Conservation (phyloP, 2,113 vertebrate species). For the Macaca mulatta region DNA sequence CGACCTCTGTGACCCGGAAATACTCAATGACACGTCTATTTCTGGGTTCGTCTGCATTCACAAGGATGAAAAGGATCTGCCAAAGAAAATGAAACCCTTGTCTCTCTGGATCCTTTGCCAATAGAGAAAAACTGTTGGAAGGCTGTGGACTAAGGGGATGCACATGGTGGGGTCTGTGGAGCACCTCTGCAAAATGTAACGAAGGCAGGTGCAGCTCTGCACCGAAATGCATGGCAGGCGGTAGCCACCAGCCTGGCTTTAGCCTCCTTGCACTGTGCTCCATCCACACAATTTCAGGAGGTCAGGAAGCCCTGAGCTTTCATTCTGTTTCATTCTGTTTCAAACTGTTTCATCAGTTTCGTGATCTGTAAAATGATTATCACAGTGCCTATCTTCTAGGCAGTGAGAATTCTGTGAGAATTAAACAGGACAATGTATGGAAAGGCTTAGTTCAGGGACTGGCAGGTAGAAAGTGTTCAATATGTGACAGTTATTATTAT, state of each 20-base stretch:
- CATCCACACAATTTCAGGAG: not conserved
- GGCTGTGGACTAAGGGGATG: not conserved
- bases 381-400: not conserved
- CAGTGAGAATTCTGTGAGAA: not conserved
- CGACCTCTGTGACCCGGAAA: conserved; percentile 87
- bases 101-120: not conserved
- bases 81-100: not conserved
- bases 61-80: conserved; percentile 91
- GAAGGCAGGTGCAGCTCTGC: not conserved
- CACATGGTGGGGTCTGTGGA: not conserved
- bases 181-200: no score
- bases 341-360: not conserved
- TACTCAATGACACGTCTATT: conserved; percentile 91
- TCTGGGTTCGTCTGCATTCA: conserved; percentile 87
- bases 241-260: not conserved
- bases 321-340: not conserved
- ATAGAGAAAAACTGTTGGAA: not conserved
- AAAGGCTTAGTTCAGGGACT: not conserved
- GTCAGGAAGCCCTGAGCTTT: not conserved
- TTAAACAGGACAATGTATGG: not conserved
- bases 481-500: not conserved
- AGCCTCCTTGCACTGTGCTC: no score
- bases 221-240: not conserved
- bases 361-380: not conserved
- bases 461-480: not conserved